Evolutionary conservation across 2,797 vertebrate genomes (phyloP).

Genomic region (Stomatorhinus walkeri): DNA sequence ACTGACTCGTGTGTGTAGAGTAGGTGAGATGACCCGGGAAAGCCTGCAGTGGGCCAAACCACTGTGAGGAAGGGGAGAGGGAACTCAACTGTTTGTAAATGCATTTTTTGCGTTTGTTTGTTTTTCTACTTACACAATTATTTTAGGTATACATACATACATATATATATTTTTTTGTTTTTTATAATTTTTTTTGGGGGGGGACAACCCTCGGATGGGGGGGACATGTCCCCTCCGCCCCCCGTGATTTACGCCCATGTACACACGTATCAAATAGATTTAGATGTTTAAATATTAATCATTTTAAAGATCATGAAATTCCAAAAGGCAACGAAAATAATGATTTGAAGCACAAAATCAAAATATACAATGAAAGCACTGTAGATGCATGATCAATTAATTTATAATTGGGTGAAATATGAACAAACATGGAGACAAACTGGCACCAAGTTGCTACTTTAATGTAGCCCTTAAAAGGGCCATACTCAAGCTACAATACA

Average conservation of each 20-base stretch:
- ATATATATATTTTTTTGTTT: too few species aligned
- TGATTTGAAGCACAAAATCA: neutral
- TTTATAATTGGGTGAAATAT: neutral
- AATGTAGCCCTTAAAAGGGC: neutral
- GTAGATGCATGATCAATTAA: neutral
- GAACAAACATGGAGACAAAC: neutral
- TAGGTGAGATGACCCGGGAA: too few species aligned
- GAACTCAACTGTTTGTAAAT: too few species aligned
- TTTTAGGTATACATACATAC: too few species aligned
- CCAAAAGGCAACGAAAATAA: neutral
- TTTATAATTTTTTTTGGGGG: too few species aligned
- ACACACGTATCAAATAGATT: neutral
- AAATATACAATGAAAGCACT: neutral
- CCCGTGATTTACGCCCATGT: neutral
- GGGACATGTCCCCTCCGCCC: too few species aligned
- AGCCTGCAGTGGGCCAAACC: too few species aligned
- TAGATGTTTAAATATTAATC: neutral
- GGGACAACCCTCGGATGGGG: too few species aligned
- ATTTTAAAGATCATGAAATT: neutral
- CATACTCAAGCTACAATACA: neutral
- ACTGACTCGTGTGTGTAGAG: too few species aligned
- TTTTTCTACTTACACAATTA: too few species aligned
- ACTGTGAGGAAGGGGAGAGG: too few species aligned
- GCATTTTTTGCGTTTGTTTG: too few species aligned
- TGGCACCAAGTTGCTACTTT: neutral